Base-by-base conservation (phyloP, 2,113 vertebrate genomes). In the Nerophis lumbriciformis region DNA sequence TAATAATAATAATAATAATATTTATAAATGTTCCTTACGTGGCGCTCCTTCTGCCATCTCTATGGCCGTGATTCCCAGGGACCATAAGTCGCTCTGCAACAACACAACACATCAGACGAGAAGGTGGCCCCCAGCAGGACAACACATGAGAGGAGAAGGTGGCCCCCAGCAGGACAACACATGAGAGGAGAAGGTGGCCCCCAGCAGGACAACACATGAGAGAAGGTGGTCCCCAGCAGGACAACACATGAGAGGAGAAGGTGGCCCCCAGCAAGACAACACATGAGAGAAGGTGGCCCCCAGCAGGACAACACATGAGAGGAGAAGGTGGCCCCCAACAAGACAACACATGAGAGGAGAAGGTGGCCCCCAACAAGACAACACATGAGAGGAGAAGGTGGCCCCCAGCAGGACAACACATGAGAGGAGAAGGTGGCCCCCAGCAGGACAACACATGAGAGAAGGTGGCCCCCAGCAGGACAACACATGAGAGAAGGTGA, bases 21-120 rank as follows among this genome's bases (percentile, higher is more conserved):
- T 28, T 28, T 28, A 4, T 28, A 28, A 56, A 9, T 9, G 45
- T 10, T 66, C 86, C 90, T 16, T 87, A 91, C 90, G 88, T 64
- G 90, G 90, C 2, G 86, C 88, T 72, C 90, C 90, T 63, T 91
- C 90, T n/a, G 88, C 88, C 90, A 91, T 91, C 72, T 91, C 90
- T 58, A 91, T 84, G 3, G 88, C 88, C 0, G 90, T 91, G 76
- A 91, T 91, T 57, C 90, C 90, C 68, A 91, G 63, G 0, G 90
- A 91, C 90, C 90, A 91, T 73, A 91, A 73, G 76, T 91, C 90
- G 66, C 90, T 91, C 90, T 91, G 80, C 15, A 82, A 75, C 21
- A 44, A 78, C 61, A 68, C 49, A 21, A 70, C 6, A 37, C 47
- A 19, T 57, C 3, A 44, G 42, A 45, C 11, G 42, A 11, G 42